Evolutionary conservation across 1,140 invertebrate genomes (phyloP).

Genomic region (Bombus superbus): DNA sequence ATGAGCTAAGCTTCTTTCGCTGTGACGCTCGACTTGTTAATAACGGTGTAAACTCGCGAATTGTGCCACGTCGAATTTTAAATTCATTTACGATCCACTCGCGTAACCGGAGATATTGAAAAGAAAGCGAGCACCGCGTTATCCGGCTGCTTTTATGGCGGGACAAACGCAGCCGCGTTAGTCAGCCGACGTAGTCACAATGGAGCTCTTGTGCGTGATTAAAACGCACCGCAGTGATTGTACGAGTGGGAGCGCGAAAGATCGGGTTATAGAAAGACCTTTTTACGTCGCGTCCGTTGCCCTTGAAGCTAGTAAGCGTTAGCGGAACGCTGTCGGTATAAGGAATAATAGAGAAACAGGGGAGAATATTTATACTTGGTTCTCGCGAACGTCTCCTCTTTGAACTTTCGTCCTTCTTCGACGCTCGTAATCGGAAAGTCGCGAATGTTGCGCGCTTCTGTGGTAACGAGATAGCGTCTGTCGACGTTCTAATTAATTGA

Average conservation of each 20-base stretch:
- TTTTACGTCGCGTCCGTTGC: not conserved
- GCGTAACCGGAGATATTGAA: constrained; percentile 51
- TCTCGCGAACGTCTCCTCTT: not conserved
- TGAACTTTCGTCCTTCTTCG: not conserved
- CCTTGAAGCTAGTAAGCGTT: not conserved
- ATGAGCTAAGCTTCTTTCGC: not conserved
- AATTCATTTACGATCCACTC: constrained; percentile 52
- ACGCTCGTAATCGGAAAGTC: too few species aligned
- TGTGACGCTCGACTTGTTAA: constrained; percentile 31
- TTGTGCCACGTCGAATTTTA: constrained; percentile 38
- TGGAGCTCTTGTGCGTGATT: constrained; percentile 38
- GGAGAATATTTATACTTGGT: not conserved
- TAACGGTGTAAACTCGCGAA: constrained; percentile 44
- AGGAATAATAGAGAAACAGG: not conserved
- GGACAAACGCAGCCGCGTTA: not conserved
- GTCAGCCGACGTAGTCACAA: not conserved
- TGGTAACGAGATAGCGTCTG: not conserved
- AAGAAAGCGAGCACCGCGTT: constrained; percentile 30
- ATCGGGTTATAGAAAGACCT: not conserved
- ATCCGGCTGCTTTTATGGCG: constrained; percentile 34
- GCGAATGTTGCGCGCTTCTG: not conserved
- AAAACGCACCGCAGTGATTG: constrained; percentile 28
- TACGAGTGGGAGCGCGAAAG: not conserved
- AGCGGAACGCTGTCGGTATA: not conserved
- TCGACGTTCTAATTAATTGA: constrained; percentile 16